Evolutionary conservation across 2,113 vertebrate genomes (phyloP).

Genomic region (Xiphophorus couchianus): DNA sequence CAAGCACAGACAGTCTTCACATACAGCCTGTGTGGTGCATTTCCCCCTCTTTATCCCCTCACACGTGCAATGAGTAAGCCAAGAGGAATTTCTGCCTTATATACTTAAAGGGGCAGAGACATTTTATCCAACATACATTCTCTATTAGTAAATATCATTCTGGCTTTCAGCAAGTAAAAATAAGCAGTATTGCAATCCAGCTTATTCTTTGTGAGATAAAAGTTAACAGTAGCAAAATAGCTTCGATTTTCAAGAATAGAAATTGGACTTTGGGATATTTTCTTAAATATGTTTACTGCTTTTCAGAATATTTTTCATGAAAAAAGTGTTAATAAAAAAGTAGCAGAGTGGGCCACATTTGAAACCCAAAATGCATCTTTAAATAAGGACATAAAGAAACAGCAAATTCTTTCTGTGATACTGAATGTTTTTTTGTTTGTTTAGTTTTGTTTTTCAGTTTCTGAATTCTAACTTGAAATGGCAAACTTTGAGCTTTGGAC

Average conservation of each 20-base stretch:
- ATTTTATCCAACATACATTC: conserved; percentile 21
- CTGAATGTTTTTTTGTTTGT: too few relatives aligned
- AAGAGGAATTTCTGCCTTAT: conserved; percentile 71
- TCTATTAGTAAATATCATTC: conserved; percentile 4
- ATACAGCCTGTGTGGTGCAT: conserved; percentile 32
- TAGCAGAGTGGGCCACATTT: too few relatives aligned
- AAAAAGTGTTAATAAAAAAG: too few relatives aligned
- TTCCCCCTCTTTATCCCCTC: conserved; percentile 62
- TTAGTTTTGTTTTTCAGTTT: too few relatives aligned
- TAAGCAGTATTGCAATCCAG: neutral
- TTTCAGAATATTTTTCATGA: too few relatives aligned
- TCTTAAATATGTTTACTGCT: too few relatives aligned
- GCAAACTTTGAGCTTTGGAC: too few relatives aligned
- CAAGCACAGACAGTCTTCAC: conserved; percentile 15
- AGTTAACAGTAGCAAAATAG: conserved; percentile 16
- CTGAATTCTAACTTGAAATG: too few relatives aligned
- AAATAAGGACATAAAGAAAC: too few relatives aligned
- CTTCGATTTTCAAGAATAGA: conserved; percentile 11
- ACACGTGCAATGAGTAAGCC: conserved; percentile 68
- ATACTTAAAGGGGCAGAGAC: conserved; percentile 64
- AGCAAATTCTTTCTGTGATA: too few relatives aligned
- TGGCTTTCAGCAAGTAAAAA: conserved; percentile 1
- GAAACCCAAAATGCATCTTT: too few relatives aligned
- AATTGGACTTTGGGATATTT: too few relatives aligned
- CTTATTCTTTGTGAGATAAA: conserved; percentile 10